Evolutionary conservation across 1,140 invertebrate species (phyloP), one percentile per base, ranked within the genome.

Genomic region (Bombyx mori): DNA sequence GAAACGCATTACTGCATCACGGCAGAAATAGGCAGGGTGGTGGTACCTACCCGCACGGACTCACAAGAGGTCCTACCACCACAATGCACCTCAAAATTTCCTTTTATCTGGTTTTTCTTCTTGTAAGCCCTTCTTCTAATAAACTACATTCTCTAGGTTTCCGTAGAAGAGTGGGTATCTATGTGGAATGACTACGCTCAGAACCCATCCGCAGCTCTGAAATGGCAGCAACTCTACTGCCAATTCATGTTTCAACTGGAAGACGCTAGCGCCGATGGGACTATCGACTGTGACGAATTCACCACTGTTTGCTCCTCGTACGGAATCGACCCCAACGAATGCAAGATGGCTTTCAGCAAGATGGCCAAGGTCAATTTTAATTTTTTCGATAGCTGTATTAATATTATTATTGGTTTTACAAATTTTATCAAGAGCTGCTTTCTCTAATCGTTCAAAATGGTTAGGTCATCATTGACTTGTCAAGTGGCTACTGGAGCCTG

Each of bases 161-260:
- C 91, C 56, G 91, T 92, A 18, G 94, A 96, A 42, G 95, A 97
- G 86, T 97, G 95, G 95, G 92, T 92, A 65, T 91, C 92, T 54
- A 94, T 96, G 93, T 97, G 95, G 95, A 92, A 94, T 66, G 93
- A 94, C 50, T 95, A 93, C 69, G 92, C 93, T 22, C 93, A 93
- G 73, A 92, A 93, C 74, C 93, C 94, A 0, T 91, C 91, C 22
- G 90, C 91, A 22, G 91, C 93, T 26, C 89, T 94, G 56, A 93
- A 95, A 64, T 97, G 95, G 95, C 95, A 96, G 72, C 91, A 90
- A 65, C 78, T 76, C 55, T 97, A 96, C 81, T 93, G 95, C 91
- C 92, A 94, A 69, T 95, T 97, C 82, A 95, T 96, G 92, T 97
- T 96, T 82, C 93, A 96, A 65, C 89, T 96, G 60, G 94, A 95